These are phyloP conservation scores for Masnerella sp. DNA, from an alignment of 2,888 invertebrate species.

Conservation along the genomic window DNA sequence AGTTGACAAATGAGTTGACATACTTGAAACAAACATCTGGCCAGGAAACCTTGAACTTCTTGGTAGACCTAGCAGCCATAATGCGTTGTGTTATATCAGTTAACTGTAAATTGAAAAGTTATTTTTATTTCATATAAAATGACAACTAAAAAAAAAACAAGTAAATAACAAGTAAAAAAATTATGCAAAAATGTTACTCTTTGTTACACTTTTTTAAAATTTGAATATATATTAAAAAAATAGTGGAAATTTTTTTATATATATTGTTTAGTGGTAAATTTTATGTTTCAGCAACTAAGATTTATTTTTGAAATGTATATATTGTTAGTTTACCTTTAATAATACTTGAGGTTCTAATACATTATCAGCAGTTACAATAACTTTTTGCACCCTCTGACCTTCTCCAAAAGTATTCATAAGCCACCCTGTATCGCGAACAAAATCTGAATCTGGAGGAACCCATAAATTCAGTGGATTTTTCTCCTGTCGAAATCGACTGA, in stretches of 20 bases:
- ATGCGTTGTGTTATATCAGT: conserved; percentile 80
- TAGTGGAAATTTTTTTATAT: too few relatives aligned
- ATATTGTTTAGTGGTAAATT: background rate
- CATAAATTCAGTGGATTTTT: conserved; percentile 87
- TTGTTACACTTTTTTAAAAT: too few relatives aligned
- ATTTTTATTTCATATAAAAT: background rate
- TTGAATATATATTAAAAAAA: too few relatives aligned
- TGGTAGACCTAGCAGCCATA: conserved; percentile 72
- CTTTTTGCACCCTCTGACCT: conserved; percentile 81
- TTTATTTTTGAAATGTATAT: too few relatives aligned
- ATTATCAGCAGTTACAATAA: conserved; percentile 83
- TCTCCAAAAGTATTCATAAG: conserved; percentile 83
- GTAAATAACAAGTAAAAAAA: too few relatives aligned
- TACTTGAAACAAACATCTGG: conserved; percentile 80
- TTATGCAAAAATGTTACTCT: too few relatives aligned
- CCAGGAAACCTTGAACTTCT: conserved; percentile 75
- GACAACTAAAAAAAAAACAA: too few relatives aligned
- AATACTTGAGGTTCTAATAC: conserved; percentile 83
- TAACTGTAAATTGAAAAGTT: conserved; percentile 71
- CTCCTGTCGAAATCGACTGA: conserved; percentile 84
- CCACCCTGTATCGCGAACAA: conserved; percentile 85
- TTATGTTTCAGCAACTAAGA: background rate
- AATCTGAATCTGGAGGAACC: conserved; percentile 86
- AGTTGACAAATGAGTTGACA: too few relatives aligned
- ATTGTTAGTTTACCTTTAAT: conserved; percentile 53